phyloP scores from a whole-genome alignment of 2,113 vertebrate species.

The Suncus etruscus region DNA sequence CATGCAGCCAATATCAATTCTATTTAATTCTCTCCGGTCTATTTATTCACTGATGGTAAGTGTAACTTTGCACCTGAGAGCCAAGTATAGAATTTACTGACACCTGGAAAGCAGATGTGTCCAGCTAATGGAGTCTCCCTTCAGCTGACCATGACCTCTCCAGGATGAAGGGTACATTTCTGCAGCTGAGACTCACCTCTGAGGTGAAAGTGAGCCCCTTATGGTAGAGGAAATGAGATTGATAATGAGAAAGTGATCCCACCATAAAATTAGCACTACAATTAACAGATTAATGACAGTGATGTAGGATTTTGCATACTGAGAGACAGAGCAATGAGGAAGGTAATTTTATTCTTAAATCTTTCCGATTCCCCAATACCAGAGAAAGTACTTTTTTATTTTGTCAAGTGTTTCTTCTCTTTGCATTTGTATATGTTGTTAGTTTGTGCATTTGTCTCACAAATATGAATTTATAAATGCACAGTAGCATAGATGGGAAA shows the following conservation, averaged over 20 bases:
- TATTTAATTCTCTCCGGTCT: constrained; percentile 76
- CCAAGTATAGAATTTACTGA: constrained; percentile 56
- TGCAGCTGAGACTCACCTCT: constrained; percentile 63
- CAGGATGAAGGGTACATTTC: constrained; percentile 56
- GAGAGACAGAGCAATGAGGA: background rate
- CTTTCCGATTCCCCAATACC: background rate
- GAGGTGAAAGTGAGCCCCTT: constrained; percentile 61
- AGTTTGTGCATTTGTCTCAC: background rate
- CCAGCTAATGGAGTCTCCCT: constrained; percentile 70
- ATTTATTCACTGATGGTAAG: constrained; percentile 73
- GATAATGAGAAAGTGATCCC: constrained; percentile 43
- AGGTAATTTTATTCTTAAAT: background rate
- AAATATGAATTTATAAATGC: background rate
- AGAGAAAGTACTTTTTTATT: background rate
- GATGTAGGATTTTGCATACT: background rate
- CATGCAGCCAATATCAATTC: constrained; percentile 55
- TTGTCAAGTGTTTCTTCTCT: background rate
- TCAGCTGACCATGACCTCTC: constrained; percentile 61
- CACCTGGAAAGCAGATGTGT: constrained; percentile 78
- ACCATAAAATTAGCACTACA: constrained; percentile 61
- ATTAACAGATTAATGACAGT: constrained; percentile 41
- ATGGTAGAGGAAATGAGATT: constrained; percentile 62
- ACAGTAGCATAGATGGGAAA: background rate
- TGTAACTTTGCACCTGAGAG: constrained; percentile 64
- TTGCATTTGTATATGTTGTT: background rate